Percentiles rank a stretch among this genome's conserved stretches.
These are phyloP conservation scores for Tridacna gigas DNA, from an alignment of 2,888 invertebrate genomes.

Conservation along the genomic window DNA sequence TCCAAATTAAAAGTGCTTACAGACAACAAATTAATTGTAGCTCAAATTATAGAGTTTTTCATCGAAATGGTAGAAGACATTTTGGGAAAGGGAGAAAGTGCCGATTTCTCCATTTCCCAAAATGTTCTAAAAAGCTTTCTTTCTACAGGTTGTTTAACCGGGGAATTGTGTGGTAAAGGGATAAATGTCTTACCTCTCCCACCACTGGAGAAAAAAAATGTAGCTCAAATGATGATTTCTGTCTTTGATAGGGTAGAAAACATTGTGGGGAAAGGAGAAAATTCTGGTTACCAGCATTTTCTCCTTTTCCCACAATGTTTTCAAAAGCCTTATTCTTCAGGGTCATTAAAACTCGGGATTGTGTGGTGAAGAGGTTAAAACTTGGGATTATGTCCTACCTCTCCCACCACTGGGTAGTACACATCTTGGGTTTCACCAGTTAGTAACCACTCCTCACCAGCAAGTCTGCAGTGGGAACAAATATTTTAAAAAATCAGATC, in stretches of 20 bases:
- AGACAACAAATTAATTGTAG: no score
- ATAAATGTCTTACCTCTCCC: conserved; percentile 74
- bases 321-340: not conserved
- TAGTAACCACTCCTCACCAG: conserved; percentile 81
- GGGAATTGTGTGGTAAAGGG: not conserved
- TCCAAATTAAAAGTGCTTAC: no score
- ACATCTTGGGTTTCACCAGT: conserved; percentile 75
- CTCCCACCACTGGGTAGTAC: conserved; percentile 78
- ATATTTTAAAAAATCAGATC: not conserved
- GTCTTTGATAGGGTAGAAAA: no score
- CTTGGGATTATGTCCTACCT: conserved; percentile 66
- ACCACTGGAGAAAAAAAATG: conserved; percentile 74
- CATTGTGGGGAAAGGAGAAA: not conserved
- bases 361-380: not conserved
- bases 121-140: not conserved
- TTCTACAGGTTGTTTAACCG: not conserved
- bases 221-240: no score
- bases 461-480: conserved; percentile 62
- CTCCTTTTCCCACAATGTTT: not conserved
- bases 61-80: no score
- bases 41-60: no score
- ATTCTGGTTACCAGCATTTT: not conserved
- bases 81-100: not conserved
- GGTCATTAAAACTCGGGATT: not conserved
- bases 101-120: not conserved